phyloP scores from a whole-genome alignment of 2,113 vertebrate species.

The Lamprotornis superbus region DNA sequence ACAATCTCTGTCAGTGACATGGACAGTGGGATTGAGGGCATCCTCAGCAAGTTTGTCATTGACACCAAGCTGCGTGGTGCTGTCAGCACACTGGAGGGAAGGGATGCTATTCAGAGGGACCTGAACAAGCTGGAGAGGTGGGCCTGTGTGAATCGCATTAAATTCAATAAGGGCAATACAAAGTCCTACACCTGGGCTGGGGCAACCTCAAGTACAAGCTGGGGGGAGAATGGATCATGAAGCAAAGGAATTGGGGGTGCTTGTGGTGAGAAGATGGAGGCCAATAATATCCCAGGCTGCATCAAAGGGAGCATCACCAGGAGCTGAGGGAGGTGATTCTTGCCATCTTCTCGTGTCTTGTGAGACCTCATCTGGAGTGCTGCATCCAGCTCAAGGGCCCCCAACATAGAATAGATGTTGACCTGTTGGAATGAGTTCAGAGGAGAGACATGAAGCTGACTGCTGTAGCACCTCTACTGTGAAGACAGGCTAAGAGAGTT shows the following conservation, averaged over 20 bases:
- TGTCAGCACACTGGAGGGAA: not conserved
- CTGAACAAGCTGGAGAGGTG: not conserved
- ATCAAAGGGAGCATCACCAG: not conserved
- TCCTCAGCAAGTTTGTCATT: not conserved
- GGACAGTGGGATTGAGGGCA: not conserved
- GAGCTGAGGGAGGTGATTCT: not conserved
- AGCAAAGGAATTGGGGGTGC: not conserved
- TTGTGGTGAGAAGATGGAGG: not conserved
- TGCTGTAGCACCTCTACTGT: not conserved
- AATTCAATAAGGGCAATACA: not conserved
- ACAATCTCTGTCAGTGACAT: not conserved
- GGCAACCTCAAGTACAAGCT: not conserved
- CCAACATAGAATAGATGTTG: not conserved
- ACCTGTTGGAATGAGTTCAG: not conserved
- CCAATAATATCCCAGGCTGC: not conserved
- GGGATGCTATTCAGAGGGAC: not conserved
- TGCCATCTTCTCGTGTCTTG: rapidly evolving
- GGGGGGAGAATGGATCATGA: not conserved
- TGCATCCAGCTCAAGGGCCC: not conserved
- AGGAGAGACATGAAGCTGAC: not conserved
- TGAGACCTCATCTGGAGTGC: not conserved
- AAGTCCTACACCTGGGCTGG: not conserved
- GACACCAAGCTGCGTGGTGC: not conserved
- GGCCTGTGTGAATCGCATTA: not conserved
- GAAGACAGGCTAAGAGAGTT: not conserved